Conservation (phyloP, 2,888 invertebrate genomes). For the Temnothorax unifasciatus region DNA sequence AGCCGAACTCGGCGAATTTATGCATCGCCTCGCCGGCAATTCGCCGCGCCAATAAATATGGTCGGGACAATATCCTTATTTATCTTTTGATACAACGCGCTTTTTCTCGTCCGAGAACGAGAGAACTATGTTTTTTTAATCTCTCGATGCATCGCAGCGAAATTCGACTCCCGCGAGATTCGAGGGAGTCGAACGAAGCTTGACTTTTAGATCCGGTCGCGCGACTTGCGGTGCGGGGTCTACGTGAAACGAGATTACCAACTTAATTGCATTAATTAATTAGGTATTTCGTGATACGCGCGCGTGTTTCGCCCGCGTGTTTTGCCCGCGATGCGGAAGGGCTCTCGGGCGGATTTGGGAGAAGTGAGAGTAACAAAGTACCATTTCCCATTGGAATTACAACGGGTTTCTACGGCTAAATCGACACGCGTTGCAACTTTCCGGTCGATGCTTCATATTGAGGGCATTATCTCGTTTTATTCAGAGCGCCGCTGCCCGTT, state of each 20-base stretch:
- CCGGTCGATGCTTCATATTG: conserved; percentile 64
- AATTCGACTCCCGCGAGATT: background rate
- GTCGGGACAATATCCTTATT: conserved; percentile 49
- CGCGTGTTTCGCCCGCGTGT: background rate
- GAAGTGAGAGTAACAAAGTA: conserved; percentile 32
- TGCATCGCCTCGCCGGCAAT: conserved; percentile 41
- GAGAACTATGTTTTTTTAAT: background rate
- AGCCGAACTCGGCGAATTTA: conserved; percentile 49
- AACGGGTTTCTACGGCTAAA: conserved; percentile 26
- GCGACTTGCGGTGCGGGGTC: background rate
- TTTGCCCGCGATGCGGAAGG: conserved; percentile 23
- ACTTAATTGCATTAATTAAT: conserved; percentile 26
- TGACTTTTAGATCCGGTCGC: background rate
- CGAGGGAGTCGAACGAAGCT: background rate
- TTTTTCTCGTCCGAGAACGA: background rate
- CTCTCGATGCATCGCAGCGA: background rate
- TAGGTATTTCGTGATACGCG: background rate
- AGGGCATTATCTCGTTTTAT: conserved; percentile 69
- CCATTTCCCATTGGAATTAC: conserved; percentile 47
- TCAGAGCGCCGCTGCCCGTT: conserved; percentile 41
- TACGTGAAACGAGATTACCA: background rate
- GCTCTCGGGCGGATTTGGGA: conserved; percentile 8
- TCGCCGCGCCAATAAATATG: conserved; percentile 56
- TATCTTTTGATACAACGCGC: conserved; percentile 56
- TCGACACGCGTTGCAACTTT: conserved; percentile 42